Evolutionary conservation across 2,888 invertebrate genomes (phyloP).

Genomic region (Oligia strigilis): DNA sequence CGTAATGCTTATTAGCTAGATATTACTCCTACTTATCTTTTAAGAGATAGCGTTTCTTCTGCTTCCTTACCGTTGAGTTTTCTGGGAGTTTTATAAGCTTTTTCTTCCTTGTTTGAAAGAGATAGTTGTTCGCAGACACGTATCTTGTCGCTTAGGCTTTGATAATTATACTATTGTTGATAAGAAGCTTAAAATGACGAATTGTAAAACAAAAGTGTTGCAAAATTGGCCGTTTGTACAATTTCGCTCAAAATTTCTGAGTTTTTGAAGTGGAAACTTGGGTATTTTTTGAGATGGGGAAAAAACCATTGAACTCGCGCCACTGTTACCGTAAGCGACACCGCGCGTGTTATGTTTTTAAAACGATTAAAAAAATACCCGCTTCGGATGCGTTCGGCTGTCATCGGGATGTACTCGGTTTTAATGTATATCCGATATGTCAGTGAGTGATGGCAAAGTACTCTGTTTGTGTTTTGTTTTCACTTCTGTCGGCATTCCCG

Average conservation of each 20-base stretch:
- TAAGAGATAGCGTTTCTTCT: slow-evolving; percentile 33
- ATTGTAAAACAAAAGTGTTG: background rate
- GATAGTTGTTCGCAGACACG: background rate
- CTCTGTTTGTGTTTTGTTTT: no score
- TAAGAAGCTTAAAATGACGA: background rate
- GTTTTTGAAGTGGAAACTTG: background rate
- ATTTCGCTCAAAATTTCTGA: background rate
- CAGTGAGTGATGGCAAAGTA: no score
- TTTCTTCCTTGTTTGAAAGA: slow-evolving; percentile 7
- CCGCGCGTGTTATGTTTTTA: no score
- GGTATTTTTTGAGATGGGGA: no score
- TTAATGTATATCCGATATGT: no score
- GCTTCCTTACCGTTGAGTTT: slow-evolving; percentile 3
- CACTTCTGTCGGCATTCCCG: no score
- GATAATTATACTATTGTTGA: background rate
- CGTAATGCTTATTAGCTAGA: slow-evolving; percentile 49
- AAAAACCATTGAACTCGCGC: no score
- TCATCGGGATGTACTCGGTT: no score
- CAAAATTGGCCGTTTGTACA: background rate
- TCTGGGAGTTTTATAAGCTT: background rate
- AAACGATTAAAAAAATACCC: no score
- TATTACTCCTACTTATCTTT: slow-evolving; percentile 43
- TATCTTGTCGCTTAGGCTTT: background rate
- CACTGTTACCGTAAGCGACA: no score
- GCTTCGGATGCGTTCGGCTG: no score